A percentile compares a stretch with the other conserved stretches of the same genome.
Evolutionary conservation across 2,888 invertebrate species (phyloP).

Genomic region (Sialis fuliginosa): DNA sequence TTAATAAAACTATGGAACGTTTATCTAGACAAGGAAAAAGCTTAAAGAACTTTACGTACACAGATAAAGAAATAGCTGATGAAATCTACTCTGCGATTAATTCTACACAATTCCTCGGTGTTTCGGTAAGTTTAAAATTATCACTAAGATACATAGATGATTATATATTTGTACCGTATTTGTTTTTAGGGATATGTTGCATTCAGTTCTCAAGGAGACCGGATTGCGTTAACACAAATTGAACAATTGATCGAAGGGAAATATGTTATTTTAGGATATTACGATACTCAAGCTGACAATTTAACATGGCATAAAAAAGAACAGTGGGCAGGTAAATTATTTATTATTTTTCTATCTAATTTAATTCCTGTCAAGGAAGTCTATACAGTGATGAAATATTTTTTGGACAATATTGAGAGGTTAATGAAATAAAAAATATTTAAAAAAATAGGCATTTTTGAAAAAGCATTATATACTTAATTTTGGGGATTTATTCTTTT

Average conservation of each 20-base stretch:
- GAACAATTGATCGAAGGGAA: constrained; percentile 92
- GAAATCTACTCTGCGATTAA: constrained; percentile 96
- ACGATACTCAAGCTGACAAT: constrained; percentile 90
- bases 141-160: no score
- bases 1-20: constrained; percentile 90
- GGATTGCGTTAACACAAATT: constrained; percentile 95
- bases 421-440: no score
- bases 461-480: no score
- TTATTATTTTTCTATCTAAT: no score
- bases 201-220: constrained; percentile 95
- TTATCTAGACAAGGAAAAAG: constrained; percentile 63
- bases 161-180: neutral
- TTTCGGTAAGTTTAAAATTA: constrained; percentile 59
- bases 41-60: constrained; percentile 91
- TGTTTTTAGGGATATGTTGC: constrained; percentile 78
- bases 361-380: no score
- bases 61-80: constrained; percentile 83
- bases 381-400: no score
- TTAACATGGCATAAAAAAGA: constrained; percentile 85
- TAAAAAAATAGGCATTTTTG: no score
- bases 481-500: no score
- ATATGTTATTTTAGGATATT: constrained; percentile 87
- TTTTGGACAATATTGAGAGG: no score
- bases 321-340: constrained; percentile 67
- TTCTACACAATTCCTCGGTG: constrained; percentile 93